phyloP scores from a whole-genome alignment of 2,797 vertebrate genomes.

The Typhlichthys eigenmanni region DNA sequence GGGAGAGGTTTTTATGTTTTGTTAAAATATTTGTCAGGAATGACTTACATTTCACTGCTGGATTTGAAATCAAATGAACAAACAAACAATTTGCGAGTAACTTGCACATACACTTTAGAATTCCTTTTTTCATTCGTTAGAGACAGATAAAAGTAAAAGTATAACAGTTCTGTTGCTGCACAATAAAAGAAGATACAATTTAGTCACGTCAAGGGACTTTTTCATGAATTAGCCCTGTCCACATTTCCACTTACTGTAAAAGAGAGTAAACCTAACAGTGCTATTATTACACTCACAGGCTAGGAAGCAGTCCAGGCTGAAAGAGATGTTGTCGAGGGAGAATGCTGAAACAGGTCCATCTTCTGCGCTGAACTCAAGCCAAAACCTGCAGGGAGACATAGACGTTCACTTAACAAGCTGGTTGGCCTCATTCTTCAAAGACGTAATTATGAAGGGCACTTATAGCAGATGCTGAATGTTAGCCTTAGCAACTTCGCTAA shows the following conservation, averaged over 20 bases:
- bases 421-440: constrained; percentile 19
- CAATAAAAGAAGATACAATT: too few species aligned
- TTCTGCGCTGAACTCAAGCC: constrained; percentile 88
- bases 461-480: constrained; percentile 11
- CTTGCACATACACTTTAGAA: too few species aligned
- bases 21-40: too few species aligned
- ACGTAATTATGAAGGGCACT: constrained; percentile 9
- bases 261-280: not conserved
- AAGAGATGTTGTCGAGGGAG: constrained; percentile 92
- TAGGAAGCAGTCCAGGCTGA: constrained; percentile 96
- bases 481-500: constrained; percentile 3
- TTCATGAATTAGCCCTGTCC: not conserved
- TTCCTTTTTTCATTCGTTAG: too few species aligned
- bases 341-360: constrained; percentile 84
- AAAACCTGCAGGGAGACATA: constrained; percentile 81
- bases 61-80: too few species aligned
- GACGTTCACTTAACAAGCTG: not conserved
- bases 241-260: too few species aligned
- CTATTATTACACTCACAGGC: constrained; percentile 85
- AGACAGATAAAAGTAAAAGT: too few species aligned
- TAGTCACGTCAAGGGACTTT: too few species aligned
- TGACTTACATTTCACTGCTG: too few species aligned
- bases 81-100: too few species aligned
- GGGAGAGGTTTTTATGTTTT: too few species aligned
- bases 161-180: too few species aligned